phyloP scores from a whole-genome alignment of 2,113 vertebrate genomes.

The Naja naja region DNA sequence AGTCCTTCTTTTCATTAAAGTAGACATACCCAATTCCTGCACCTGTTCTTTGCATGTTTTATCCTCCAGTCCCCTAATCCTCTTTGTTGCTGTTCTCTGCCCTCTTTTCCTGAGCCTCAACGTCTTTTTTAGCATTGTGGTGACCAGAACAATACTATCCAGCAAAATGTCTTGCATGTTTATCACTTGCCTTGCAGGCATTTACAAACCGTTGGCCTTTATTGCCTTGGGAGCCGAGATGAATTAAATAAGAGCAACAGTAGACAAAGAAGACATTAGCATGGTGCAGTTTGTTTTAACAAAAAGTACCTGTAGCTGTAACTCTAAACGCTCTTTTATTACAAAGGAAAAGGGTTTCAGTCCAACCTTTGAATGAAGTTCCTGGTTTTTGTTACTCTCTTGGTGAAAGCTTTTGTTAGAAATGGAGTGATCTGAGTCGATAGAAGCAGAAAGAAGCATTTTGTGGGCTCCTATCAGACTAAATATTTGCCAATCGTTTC shows the following conservation, averaged over 20 bases:
- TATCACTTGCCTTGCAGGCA: background rate
- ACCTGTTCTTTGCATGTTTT: background rate
- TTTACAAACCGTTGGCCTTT: slow-evolving; percentile 17
- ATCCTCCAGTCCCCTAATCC: background rate
- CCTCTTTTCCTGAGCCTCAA: background rate
- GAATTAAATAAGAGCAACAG: slow-evolving; percentile 38
- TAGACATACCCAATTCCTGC: background rate
- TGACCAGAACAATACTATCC: background rate
- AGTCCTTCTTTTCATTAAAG: too few relatives aligned
- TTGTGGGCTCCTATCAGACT: slow-evolving; percentile 55
- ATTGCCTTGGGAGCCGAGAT: slow-evolving; percentile 17
- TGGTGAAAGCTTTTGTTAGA: background rate
- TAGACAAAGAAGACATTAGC: too few relatives aligned
- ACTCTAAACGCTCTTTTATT: background rate
- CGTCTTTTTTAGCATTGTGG: background rate
- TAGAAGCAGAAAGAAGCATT: slow-evolving; percentile 53
- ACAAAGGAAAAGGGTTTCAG: background rate
- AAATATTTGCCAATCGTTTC: slow-evolving; percentile 58
- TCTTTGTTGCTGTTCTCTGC: background rate
- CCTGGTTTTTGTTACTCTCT: slow-evolving; percentile 20
- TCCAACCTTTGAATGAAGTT: slow-evolving; percentile 15
- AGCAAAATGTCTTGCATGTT: background rate
- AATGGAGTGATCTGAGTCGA: slow-evolving; percentile 34
- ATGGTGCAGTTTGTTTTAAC: background rate
- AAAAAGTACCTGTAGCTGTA: background rate